These are phyloP conservation scores for Drosophila micromelanica DNA, from an alignment of 1,140 invertebrate species.

Conservation along the genomic window DNA sequence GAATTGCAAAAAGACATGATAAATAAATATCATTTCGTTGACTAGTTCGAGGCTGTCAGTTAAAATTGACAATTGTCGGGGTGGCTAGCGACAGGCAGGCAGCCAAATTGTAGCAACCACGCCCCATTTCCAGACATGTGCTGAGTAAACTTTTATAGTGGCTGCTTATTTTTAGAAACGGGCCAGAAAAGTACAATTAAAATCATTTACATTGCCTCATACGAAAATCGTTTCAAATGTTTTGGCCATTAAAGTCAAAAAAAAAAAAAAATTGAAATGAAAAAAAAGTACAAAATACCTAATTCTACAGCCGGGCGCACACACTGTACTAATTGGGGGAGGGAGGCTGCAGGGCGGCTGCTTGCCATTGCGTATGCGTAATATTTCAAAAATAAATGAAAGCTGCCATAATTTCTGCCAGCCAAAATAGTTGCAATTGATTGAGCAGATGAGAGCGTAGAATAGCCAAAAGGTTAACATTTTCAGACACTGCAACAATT, in stretches of 20 bases:
- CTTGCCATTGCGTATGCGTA: conserved; percentile 68
- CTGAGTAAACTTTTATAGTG: conserved; percentile 53
- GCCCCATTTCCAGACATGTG: conserved; percentile 35
- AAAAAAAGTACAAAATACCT: conserved; percentile 68
- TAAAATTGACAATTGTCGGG: conserved; percentile 34
- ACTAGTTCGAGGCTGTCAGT: conserved; percentile 19
- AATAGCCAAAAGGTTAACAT: conserved; percentile 43
- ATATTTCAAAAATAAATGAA: conserved; percentile 73
- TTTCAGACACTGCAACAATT: conserved; percentile 67
- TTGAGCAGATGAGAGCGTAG: conserved; percentile 21
- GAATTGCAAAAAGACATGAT: conserved; percentile 10
- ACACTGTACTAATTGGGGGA: background rate
- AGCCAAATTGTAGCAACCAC: conserved; percentile 12
- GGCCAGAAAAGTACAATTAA: conserved; percentile 70
- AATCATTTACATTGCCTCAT: conserved; percentile 72
- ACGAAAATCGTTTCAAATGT: conserved; percentile 29
- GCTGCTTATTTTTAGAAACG: conserved; percentile 63
- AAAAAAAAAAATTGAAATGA: conserved; percentile 20
- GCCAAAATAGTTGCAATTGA: conserved; percentile 39
- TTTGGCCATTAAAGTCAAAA: conserved; percentile 59
- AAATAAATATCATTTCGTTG: conserved; percentile 19
- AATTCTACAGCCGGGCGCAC: conserved; percentile 66
- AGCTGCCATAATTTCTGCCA: conserved; percentile 50
- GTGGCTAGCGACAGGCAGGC: conserved; percentile 3
- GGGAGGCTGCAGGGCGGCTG: background rate